Evolutionary conservation across 1,140 invertebrate species (phyloP).

Genomic region (Cryptotermes secundus): DNA sequence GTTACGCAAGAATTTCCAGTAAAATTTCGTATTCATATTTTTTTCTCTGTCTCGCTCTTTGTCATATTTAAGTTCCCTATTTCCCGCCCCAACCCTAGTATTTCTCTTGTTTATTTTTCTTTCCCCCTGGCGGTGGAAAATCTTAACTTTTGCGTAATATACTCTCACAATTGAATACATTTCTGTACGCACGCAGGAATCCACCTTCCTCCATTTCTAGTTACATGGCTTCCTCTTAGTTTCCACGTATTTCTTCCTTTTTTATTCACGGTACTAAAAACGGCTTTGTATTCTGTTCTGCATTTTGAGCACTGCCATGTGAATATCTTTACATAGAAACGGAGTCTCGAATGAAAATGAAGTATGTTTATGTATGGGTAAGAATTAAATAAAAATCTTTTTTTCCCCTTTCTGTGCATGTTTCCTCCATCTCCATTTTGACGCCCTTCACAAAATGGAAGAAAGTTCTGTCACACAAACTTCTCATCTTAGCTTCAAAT

Average conservation of each 20-base stretch:
- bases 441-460: too few relatives aligned
- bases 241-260: background rate
- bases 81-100: too few relatives aligned
- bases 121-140: background rate
- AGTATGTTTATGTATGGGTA: background rate
- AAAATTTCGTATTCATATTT: background rate
- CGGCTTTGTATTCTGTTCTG: background rate
- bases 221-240: background rate
- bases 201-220: background rate
- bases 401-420: background rate
- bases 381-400: slow-evolving; percentile 3
- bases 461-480: too few relatives aligned
- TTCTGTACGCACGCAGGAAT: background rate
- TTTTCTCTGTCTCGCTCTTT: background rate
- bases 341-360: background rate
- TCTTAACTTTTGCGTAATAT: background rate
- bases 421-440: background rate
- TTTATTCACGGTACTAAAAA: background rate
- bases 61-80: background rate
- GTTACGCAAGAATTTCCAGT: background rate
- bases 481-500: too few relatives aligned
- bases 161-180: background rate
- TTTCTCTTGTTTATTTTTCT: background rate
- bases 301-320: background rate
- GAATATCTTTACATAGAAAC: background rate